phyloP scores from a whole-genome alignment of 2,113 vertebrate species.

The Rutilus rutilus region DNA sequence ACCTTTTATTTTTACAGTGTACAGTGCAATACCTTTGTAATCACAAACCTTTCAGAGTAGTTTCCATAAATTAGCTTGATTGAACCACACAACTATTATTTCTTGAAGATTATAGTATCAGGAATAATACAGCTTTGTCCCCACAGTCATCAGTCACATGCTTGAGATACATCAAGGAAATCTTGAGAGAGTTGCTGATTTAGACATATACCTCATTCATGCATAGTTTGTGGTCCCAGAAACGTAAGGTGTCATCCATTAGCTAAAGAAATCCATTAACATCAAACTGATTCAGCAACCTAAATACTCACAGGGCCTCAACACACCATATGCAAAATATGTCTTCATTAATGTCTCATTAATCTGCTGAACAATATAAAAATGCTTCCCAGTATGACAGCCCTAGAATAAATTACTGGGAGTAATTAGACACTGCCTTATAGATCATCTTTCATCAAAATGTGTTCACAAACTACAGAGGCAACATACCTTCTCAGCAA shows the following conservation, averaged over 20 bases:
- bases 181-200: constrained; percentile 26
- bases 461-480: constrained; percentile 22
- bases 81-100: background rate
- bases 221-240: constrained; percentile 24
- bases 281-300: constrained; percentile 45
- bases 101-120: constrained; percentile 21
- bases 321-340: constrained; percentile 52
- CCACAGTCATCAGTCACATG: background rate
- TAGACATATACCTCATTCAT: constrained; percentile 30
- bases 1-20: background rate
- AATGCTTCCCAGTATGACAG: constrained; percentile 8
- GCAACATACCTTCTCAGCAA: background rate
- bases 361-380: constrained; percentile 52
- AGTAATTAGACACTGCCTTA: constrained; percentile 38
- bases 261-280: constrained; percentile 45
- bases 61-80: constrained; percentile 25
- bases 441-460: constrained; percentile 48
- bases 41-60: background rate
- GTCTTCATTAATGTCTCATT: constrained; percentile 46
- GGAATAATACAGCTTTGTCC: background rate
- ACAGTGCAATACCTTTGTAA: background rate
- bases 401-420: constrained; percentile 44
- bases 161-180: background rate
- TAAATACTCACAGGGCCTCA: constrained; percentile 41
- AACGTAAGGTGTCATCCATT: constrained; percentile 42